Percentiles rank a stretch among this genome's conserved stretches.
phyloP scores from a whole-genome alignment of 2,113 vertebrate genomes.

The Planiliza haematocheilus region DNA sequence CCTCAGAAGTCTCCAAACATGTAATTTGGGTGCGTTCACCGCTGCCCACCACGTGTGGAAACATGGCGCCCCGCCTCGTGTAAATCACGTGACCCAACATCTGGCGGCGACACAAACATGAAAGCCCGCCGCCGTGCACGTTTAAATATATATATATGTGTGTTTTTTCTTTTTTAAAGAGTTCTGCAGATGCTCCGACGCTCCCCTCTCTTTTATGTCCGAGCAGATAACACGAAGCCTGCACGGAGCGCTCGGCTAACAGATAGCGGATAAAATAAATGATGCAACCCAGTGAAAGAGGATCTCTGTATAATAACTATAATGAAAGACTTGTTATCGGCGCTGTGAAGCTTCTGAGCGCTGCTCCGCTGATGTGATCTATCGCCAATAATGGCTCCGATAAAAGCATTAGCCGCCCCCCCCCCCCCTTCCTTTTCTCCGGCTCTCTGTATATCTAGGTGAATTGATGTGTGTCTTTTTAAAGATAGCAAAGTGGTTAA shows the following conservation, averaged over 20 bases:
- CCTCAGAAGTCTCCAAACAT: not conserved
- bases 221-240: conserved; percentile 64
- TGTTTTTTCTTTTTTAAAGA: conserved; percentile 19
- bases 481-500: conserved; percentile 59
- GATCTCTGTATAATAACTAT: conserved; percentile 70
- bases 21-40: conserved; percentile 19
- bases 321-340: conserved; percentile 75
- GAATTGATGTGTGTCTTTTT: conserved; percentile 70
- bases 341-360: conserved; percentile 66
- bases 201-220: conserved; percentile 66
- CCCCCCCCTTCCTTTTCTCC: conserved; percentile 4
- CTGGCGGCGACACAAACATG: conserved; percentile 22
- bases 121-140: conserved; percentile 25
- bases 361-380: conserved; percentile 68
- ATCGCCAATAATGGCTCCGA: conserved; percentile 67
- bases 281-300: conserved; percentile 85
- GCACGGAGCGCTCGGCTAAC: conserved; percentile 50
- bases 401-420: conserved; percentile 58
- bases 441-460: conserved; percentile 60
- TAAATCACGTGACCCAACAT: conserved; percentile 77
- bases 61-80: conserved; percentile 47
- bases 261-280: conserved; percentile 81
- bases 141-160: too few species aligned
- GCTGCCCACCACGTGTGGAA: conserved; percentile 65
- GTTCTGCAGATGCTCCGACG: conserved; percentile 33